A percentile compares a stretch with the other conserved stretches of the same genome.
phyloP scores from a whole-genome alignment of 2,113 vertebrate genomes.

The Malurus elegans region DNA sequence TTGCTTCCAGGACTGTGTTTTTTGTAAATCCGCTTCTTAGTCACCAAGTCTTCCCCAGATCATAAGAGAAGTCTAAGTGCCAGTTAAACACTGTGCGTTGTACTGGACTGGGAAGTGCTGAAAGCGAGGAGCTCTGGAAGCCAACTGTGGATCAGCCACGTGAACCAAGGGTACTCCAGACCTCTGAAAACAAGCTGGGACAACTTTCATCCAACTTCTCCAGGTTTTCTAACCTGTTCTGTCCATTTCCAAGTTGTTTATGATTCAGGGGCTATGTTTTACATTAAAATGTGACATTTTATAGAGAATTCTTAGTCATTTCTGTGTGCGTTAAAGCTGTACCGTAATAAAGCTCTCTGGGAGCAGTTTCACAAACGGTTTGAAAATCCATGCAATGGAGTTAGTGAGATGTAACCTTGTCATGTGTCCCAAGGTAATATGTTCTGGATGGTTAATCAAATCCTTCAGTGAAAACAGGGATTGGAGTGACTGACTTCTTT shows the following conservation, averaged over 20 bases:
- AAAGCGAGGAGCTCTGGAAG: neutral
- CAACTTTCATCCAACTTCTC: neutral
- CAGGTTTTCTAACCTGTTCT: neutral
- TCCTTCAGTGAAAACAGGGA: neutral
- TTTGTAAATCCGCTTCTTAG: neutral
- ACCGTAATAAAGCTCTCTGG: neutral
- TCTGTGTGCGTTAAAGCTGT: neutral
- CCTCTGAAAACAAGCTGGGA: neutral
- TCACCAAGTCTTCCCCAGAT: neutral
- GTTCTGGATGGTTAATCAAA: slow-evolving; percentile 38
- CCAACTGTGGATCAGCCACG: neutral
- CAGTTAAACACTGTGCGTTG: accelerated
- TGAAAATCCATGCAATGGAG: neutral
- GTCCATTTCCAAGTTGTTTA: neutral
- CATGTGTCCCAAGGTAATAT: neutral
- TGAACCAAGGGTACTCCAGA: neutral
- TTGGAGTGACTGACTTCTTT: neutral
- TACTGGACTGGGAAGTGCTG: neutral
- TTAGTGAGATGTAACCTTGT: neutral
- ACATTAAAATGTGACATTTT: neutral
- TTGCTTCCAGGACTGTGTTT: neutral
- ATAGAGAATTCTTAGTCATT: neutral
- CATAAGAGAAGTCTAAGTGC: neutral
- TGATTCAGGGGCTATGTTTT: neutral
- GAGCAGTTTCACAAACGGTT: neutral